Evolutionary conservation across 2,797 vertebrate species (phyloP), one percentile per base, ranked within the genome.

Genomic region (Eutrigla gurnardus): DNA sequence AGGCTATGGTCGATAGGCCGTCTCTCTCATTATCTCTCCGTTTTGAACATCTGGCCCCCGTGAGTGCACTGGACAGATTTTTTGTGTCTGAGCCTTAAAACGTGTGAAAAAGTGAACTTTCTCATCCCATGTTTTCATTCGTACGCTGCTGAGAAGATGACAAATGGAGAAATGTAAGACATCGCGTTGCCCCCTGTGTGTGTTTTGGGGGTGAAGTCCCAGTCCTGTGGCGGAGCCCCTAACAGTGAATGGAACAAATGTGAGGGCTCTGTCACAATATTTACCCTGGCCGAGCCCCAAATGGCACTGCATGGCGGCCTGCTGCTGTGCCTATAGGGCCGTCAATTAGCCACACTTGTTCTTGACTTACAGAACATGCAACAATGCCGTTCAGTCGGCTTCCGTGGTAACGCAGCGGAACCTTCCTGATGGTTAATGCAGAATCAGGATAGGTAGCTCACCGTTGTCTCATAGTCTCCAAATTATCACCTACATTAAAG

Each of bases 221-320:
- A 37, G 77, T 77, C 54, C 25, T 76, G 82, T 80, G 73, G 73
- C 75, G 9, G 61, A 63, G 77, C 78, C 63, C 25, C 76, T 75
- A 76, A 78, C 75, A 70, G 74, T 75, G 88, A 89, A 79, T 90
- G 78, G 89, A 94, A 92, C 95, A 95, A 94, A 95, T 94, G 95
- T 93, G 93, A 88, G 84, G 91, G 87, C 90, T 91, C 93, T 95
- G 91, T 94, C 93, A 95, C 92, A 95, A 95, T 95, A 94, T 95
- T 95, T 93, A 95, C 91, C 87, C 91, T 91, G 85, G 81, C 81
- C 82, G 55, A 81, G 82, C 73, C 90, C 88, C 95, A 95, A 95
- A 95, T 95, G 95, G 95, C 85, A 47, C 79, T 52, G 88, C 82
- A 75, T 71, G 75, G 85, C 80, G 80, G 81, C 84, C 85, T 91